These are phyloP conservation scores for Brachystomella parvula DNA, from an alignment of 1,140 invertebrate species.

Conservation along the genomic window DNA sequence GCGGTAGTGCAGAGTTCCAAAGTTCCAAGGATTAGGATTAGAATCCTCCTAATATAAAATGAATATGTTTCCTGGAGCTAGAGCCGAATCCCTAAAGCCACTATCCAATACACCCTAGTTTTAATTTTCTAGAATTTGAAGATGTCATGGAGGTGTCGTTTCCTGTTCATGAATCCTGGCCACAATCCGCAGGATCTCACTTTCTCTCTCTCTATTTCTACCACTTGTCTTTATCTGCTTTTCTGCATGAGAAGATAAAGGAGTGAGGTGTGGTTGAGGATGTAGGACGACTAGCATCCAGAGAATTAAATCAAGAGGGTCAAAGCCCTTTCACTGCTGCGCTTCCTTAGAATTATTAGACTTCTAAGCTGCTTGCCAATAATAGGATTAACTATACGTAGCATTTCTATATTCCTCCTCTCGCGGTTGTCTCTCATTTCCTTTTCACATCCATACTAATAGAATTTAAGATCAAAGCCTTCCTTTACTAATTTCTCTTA, in stretches of 20 bases:
- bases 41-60: too few relatives aligned
- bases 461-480: not conserved
- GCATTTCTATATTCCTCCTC: too few relatives aligned
- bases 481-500: too few relatives aligned
- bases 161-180: not conserved
- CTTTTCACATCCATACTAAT: not conserved
- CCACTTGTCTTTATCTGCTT: not conserved
- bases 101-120: too few relatives aligned
- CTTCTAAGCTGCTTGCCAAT: not conserved
- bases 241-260: not conserved
- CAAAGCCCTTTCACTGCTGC: not conserved
- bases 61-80: too few relatives aligned
- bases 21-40: too few relatives aligned
- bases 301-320: not conserved
- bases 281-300: not conserved
- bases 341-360: not conserved
- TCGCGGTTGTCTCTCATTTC: not conserved
- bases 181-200: not conserved
- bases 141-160: not conserved
- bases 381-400: not conserved
- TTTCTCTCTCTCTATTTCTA: not conserved
- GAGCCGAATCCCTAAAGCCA: too few relatives aligned
- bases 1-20: not conserved
- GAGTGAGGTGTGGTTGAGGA: not conserved
- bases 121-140: not conserved